Conservation (phyloP, 2,113 vertebrate genomes). For the Rhinogobius similis region DNA sequence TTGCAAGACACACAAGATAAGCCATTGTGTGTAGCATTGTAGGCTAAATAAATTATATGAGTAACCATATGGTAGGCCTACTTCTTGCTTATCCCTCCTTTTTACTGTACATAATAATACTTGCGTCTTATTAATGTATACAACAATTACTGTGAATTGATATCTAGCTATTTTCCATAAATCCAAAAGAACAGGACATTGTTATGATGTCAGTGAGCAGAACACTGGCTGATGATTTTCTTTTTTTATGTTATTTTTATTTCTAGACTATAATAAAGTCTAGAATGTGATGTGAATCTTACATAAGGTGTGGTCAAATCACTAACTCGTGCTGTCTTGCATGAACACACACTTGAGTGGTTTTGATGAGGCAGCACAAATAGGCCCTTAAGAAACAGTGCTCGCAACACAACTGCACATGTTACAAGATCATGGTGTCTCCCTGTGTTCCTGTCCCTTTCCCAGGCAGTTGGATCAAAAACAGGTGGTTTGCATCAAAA, state of each 20-base stretch:
- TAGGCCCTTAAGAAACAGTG: not conserved
- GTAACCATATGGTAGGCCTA: too few species aligned
- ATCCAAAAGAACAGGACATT: too few species aligned
- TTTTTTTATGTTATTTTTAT: not conserved
- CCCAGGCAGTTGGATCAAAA: slow-evolving; percentile 72
- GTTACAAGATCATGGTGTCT: slow-evolving; percentile 32
- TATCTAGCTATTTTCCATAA: too few species aligned
- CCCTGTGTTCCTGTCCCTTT: slow-evolving; percentile 80
- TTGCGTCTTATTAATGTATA: too few species aligned
- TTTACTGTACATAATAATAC: too few species aligned
- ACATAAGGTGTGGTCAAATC: slow-evolving; percentile 20
- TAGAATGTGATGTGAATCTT: slow-evolving; percentile 13
- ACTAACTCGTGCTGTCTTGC: slow-evolving; percentile 4
- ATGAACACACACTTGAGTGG: not conserved
- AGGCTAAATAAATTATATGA: too few species aligned
- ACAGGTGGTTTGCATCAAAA: slow-evolving; percentile 74
- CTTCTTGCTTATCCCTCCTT: too few species aligned
- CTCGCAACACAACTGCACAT: not conserved
- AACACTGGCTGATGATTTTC: not conserved
- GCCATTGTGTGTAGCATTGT: too few species aligned
- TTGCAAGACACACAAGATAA: too few species aligned
- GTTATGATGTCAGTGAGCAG: too few species aligned
- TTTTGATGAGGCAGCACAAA: slow-evolving; percentile 30
- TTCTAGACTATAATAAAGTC: not conserved
- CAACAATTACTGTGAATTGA: too few species aligned